These are phyloP conservation scores for Pyrocoelia pectoralis DNA, from an alignment of 2,888 invertebrate species.

Conservation along the genomic window DNA sequence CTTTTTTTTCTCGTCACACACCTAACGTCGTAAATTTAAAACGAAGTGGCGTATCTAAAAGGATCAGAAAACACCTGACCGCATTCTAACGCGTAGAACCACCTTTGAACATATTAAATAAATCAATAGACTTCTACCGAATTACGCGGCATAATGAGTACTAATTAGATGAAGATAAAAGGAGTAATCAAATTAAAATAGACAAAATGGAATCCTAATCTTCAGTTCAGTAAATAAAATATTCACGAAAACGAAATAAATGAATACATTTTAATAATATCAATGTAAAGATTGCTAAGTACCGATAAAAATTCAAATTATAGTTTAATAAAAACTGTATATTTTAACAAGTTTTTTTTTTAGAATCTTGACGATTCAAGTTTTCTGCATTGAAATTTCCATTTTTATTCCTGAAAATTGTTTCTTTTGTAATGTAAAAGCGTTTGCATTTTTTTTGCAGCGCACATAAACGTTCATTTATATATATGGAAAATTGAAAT, in stretches of 20 bases:
- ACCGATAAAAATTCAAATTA: conserved; percentile 1
- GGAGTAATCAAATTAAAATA: background rate
- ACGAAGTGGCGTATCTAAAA: no score
- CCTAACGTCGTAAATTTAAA: no score
- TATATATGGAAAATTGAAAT: conserved; percentile 15
- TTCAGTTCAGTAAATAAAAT: background rate
- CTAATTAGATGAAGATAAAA: background rate
- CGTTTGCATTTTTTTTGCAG: conserved; percentile 3
- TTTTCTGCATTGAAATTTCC: conserved; percentile 11
- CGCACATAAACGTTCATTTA: conserved; percentile 2
- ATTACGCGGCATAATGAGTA: background rate
- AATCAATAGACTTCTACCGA: background rate
- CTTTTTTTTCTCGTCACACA: no score
- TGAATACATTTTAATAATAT: conserved; percentile 1
- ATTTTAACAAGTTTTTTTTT: conserved; percentile 1
- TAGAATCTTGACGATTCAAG: conserved; percentile 5
- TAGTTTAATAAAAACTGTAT: conserved; percentile 3
- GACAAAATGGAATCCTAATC: background rate
- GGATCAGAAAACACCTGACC: no score
- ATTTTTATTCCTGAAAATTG: conserved; percentile 11
- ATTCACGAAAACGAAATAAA: background rate
- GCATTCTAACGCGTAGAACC: no score
- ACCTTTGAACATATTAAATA: no score
- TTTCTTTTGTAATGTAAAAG: conserved; percentile 16
- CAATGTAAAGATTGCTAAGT: background rate